Base-by-base conservation (phyloP, 2,113 vertebrate species). In the Myodes glareolus region DNA sequence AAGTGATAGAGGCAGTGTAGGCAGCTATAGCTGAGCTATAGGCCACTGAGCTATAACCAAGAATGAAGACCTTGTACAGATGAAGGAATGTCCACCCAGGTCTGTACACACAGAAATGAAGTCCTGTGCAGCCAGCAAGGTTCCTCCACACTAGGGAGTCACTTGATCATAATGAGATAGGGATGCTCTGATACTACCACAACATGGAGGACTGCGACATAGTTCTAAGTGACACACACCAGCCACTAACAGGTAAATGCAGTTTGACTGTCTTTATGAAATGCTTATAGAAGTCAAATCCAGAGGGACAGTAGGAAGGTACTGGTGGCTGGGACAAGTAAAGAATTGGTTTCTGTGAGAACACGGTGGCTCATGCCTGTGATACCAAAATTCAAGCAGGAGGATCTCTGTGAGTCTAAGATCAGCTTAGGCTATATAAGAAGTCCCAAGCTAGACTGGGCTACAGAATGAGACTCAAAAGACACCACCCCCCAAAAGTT, bases 1-100 rank as follows among this genome's bases (percentile, higher is more conserved):
- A 0, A 0, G 0, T 3, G 2, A 6, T 0, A 3, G n/a, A 33
- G 13, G 21, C 29, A 4, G 84, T 0, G 3, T 31, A 45, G 36
- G 3, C 25, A 52, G 12, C 0, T 58, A 58, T 21, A 1, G 55
- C 55, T 58, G 55, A 58, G 55, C 17, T 58, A 19, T 19, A 58
- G 55, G 29, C 39, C 31, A 16, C 4, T 55, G 13, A 7, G 5
- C 82, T 2, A 0, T 31, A 4, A 70, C 36, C 11, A n/a, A 42
- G 21, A 61, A 42, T 11, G 52, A 14, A 23, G 52, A 29, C 39
- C 27, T 6, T 39, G 6, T 16, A 12, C 12, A 45, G 68, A 10
- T 12, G 67, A 63, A 31, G 12, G 50, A 14, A 21, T 23, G 10
- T 42, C 47, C 31, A 73, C 10, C 0, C 21, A 1, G 0, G 23